Conservation (phyloP, 2,888 invertebrate species). For the Sminthurides aquaticus region DNA sequence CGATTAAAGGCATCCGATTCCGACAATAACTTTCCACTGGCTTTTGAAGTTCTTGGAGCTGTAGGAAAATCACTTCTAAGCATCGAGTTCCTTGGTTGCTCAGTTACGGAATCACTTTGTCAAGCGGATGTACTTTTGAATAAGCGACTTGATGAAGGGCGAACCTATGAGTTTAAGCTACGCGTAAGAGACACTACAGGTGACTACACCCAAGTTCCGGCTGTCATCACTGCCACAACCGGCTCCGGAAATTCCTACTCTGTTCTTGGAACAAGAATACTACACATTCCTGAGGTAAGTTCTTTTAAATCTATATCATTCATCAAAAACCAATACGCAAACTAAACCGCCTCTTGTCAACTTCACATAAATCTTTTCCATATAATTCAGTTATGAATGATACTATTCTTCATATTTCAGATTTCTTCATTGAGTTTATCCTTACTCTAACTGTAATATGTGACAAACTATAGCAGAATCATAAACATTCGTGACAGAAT, state of each 20-base stretch:
- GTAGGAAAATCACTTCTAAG: constrained; percentile 68
- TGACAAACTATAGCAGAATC: no score
- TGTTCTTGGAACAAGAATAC: constrained; percentile 37
- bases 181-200: constrained; percentile 63
- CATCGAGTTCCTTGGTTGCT: constrained; percentile 74
- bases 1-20: constrained; percentile 78
- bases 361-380: no score
- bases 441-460: no score
- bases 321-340: no score
- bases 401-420: no score
- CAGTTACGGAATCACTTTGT: constrained; percentile 77
- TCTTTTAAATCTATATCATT: no score
- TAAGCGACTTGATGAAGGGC: constrained; percentile 60
- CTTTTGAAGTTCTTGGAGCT: constrained; percentile 67
- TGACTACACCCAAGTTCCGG: constrained; percentile 64
- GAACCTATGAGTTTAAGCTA: constrained; percentile 44
- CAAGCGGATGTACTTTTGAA: constrained; percentile 78
- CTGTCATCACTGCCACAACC: constrained; percentile 75
- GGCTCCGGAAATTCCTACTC: constrained; percentile 54
- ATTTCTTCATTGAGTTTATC: no score
- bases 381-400: no score
- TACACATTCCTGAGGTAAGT: constrained; percentile 41
- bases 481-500: no score
- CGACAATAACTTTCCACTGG: constrained; percentile 76
- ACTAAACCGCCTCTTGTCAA: no score